Percentiles rank a stretch among this genome's conserved stretches.
Conservation (phyloP, 2,113 vertebrate species). For the Caretta caretta region DNA sequence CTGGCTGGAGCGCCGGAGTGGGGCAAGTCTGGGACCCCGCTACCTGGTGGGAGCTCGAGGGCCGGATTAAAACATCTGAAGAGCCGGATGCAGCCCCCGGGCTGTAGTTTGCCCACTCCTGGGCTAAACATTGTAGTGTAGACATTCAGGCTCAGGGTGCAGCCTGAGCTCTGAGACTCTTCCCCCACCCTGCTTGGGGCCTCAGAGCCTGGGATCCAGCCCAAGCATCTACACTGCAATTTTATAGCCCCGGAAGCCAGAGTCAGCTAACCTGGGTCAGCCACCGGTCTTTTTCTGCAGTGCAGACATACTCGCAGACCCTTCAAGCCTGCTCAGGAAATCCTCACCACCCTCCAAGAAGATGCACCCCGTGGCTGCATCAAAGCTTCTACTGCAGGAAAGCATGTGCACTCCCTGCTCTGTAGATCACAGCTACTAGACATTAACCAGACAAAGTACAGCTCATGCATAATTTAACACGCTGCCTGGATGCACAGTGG, state of each 20-base stretch:
- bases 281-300: not conserved
- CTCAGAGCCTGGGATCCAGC: not conserved
- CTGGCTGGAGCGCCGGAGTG: too few relatives aligned
- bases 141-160: not conserved
- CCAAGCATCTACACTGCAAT: not conserved
- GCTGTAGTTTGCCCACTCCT: too few relatives aligned
- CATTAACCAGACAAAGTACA: not conserved
- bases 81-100: too few relatives aligned
- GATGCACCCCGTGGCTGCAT: not conserved
- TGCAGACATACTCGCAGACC: not conserved
- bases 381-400: not conserved
- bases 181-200: too few relatives aligned
- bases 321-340: not conserved
- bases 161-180: not conserved
- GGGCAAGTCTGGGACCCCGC: too few relatives aligned
- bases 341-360: not conserved
- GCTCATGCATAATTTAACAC: not conserved
- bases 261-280: not conserved
- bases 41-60: too few relatives aligned
- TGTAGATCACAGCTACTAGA: not conserved
- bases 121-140: not conserved
- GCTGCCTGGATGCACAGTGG: not conserved
- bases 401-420: not conserved
- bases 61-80: too few relatives aligned
- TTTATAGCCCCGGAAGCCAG: not conserved